These are phyloP conservation scores for Drosophila suzukii DNA, from an alignment of 1,140 invertebrate species.

Conservation along the genomic window DNA sequence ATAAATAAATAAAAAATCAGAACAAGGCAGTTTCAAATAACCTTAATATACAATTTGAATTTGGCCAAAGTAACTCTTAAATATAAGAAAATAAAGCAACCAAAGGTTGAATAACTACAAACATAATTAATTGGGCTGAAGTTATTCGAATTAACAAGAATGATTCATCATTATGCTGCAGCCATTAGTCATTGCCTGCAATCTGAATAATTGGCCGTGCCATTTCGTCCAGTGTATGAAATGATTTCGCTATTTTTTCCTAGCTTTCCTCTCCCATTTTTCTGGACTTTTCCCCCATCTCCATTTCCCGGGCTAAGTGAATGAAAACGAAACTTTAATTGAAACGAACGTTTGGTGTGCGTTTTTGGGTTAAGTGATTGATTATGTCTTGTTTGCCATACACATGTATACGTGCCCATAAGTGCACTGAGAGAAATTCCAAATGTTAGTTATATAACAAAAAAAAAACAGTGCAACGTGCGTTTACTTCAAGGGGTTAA, in stretches of 20 bases:
- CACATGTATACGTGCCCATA: constrained; percentile 31
- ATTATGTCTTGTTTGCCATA: constrained; percentile 75
- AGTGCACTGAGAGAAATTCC: constrained; percentile 16
- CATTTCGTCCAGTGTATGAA: constrained; percentile 22
- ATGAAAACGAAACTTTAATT: constrained; percentile 81
- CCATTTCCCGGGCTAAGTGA: constrained; percentile 53
- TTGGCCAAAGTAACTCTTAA: background rate
- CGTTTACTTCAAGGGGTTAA: too few relatives aligned
- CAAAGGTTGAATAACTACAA: background rate
- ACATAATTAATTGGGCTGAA: constrained; percentile 1
- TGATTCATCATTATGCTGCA: constrained; percentile 10
- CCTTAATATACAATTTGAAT: too few relatives aligned
- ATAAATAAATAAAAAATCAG: background rate
- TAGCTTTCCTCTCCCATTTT: background rate
- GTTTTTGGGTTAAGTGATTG: constrained; percentile 75
- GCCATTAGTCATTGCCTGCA: background rate
- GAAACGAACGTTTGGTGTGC: constrained; percentile 72
- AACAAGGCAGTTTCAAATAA: too few relatives aligned
- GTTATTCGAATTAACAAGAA: background rate
- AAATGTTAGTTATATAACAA: too few relatives aligned
- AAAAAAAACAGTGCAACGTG: too few relatives aligned
- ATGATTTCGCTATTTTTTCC: constrained; percentile 28
- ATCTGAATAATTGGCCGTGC: background rate
- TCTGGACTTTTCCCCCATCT: background rate
- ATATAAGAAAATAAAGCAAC: background rate